Conservation (phyloP, 2,888 invertebrate genomes). For the Pterobdella sp. region DNA sequence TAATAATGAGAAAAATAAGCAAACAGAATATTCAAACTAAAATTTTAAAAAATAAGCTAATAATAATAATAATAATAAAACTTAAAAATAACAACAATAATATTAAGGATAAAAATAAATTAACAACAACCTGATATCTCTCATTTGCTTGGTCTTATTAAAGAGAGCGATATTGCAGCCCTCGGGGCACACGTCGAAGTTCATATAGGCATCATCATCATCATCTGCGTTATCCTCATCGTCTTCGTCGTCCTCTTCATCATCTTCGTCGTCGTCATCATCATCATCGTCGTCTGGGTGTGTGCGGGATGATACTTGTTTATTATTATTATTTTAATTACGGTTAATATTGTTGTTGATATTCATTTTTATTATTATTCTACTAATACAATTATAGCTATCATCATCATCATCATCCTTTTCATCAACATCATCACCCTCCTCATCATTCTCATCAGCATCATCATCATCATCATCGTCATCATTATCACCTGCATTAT, state of each 20-base stretch:
- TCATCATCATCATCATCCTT: conserved; percentile 26
- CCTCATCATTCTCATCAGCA: conserved; percentile 25
- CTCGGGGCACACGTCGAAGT: conserved; percentile 24
- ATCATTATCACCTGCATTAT: background rate
- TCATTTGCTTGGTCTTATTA: conserved; percentile 19
- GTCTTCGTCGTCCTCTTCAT: conserved; percentile 8
- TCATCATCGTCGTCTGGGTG: conserved; percentile 2
- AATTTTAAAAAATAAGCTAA: no score
- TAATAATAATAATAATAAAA: background rate
- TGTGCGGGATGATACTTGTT: no score
- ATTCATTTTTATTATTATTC: no score
- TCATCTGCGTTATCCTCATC: conserved; percentile 13
- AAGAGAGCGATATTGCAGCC: conserved; percentile 28
- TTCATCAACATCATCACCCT: conserved; percentile 21
- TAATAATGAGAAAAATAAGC: no score
- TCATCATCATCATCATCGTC: conserved; percentile 25
- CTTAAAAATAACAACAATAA: background rate
- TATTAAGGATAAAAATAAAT: no score
- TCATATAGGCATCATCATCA: conserved; percentile 22
- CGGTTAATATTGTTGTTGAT: no score
- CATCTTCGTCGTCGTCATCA: conserved; percentile 12
- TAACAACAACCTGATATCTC: conserved; percentile 19
- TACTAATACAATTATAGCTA: no score
- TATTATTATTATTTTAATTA: no score
- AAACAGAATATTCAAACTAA: no score